These are phyloP conservation scores for Caenorhabditis angaria DNA, from an alignment of 2,888 invertebrate species.

Conservation along the genomic window DNA sequence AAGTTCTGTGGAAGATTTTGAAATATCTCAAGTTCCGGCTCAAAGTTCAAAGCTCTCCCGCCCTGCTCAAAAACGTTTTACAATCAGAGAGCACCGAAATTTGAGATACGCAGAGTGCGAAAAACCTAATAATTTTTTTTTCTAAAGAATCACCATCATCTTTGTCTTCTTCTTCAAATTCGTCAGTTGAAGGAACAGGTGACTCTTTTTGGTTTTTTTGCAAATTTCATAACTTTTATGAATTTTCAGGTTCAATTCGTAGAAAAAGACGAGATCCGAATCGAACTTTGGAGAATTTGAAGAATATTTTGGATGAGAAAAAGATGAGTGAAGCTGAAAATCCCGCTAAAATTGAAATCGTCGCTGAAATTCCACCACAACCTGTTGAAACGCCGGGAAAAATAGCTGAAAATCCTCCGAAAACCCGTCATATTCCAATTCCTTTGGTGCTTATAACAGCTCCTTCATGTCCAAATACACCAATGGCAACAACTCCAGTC, in stretches of 20 bases:
- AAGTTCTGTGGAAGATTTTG: too few species aligned
- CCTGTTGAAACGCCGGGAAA: background rate
- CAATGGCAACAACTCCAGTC: constrained; percentile 41
- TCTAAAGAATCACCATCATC: background rate
- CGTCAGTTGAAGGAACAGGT: too few species aligned
- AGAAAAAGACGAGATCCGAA: constrained; percentile 39
- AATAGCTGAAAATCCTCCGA: background rate
- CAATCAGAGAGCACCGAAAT: too few species aligned
- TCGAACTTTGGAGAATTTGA: constrained; percentile 38
- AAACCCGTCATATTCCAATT: constrained; percentile 34
- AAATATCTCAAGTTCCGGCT: too few species aligned
- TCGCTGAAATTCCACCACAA: background rate
- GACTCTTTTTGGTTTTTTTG: background rate
- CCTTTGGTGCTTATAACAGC: constrained; percentile 60
- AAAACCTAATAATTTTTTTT: background rate
- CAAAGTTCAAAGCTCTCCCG: too few species aligned
- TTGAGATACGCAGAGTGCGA: background rate
- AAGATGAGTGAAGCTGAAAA: constrained; percentile 8
- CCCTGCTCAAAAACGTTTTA: too few species aligned
- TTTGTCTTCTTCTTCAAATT: too few species aligned
- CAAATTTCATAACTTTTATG: background rate
- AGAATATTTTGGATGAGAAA: constrained; percentile 28
- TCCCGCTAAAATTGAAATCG: background rate
- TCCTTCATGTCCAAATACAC: constrained; percentile 56
- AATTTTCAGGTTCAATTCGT: constrained; percentile 25